phyloP scores from a whole-genome alignment of 2,888 invertebrate species.

The Troides helena region DNA sequence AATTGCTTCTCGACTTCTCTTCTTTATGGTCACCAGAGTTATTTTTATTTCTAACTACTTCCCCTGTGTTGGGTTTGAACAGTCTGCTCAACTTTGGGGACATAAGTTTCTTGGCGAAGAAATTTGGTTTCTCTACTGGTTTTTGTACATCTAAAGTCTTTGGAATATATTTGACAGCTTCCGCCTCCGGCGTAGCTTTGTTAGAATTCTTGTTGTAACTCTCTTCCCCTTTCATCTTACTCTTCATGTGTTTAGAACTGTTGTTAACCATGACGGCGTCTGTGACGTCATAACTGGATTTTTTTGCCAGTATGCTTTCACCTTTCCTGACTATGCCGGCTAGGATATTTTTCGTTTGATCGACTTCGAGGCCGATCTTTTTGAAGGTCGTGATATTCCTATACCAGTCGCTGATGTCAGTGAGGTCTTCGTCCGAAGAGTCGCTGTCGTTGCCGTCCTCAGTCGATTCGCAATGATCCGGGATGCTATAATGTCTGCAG shows the following conservation, averaged over 20 bases:
- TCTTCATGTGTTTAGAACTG: conserved; percentile 42
- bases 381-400: conserved; percentile 43
- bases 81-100: conserved; percentile 70
- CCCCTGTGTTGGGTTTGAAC: conserved; percentile 60
- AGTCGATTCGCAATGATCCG: conserved; percentile 39
- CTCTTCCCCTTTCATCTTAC: conserved; percentile 40
- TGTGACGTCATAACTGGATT: conserved; percentile 58
- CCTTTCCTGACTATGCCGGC: conserved; percentile 51
- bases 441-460: conserved; percentile 42
- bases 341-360: conserved; percentile 45
- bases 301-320: conserved; percentile 50
- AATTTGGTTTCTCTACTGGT: conserved; percentile 52
- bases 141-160: conserved; percentile 43
- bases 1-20: conserved; percentile 66
- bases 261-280: conserved; percentile 48
- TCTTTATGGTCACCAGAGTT: conserved; percentile 48
- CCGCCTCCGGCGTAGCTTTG: conserved; percentile 49
- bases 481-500: conserved; percentile 60
- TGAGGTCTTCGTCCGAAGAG: conserved; percentile 46
- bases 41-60: conserved; percentile 48
- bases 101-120: conserved; percentile 65
- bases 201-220: conserved; percentile 59
- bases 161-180: conserved; percentile 52
- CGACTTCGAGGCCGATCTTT: conserved; percentile 44
- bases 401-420: conserved; percentile 43